phyloP scores from a whole-genome alignment of 2,888 invertebrate genomes.

The Macrosoma leucophasiata region DNA sequence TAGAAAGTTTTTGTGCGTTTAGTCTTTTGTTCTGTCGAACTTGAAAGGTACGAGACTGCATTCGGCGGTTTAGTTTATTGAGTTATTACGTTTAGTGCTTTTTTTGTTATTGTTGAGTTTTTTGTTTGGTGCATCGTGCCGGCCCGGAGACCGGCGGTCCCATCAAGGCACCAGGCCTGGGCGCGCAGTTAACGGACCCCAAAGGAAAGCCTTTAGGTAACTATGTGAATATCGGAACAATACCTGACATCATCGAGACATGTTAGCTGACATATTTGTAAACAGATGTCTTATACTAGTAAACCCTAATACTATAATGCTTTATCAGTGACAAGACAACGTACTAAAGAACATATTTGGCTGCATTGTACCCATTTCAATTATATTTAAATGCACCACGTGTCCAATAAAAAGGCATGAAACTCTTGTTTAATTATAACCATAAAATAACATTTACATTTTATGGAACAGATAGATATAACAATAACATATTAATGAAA shows the following conservation, averaged over 20 bases:
- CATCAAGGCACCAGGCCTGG: constrained; percentile 63
- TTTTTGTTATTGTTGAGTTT: constrained; percentile 74
- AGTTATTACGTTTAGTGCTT: constrained; percentile 67
- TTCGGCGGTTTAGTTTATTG: constrained; percentile 57
- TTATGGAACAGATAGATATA: no score
- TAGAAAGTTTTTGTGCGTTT: constrained; percentile 64
- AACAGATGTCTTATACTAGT: constrained; percentile 14
- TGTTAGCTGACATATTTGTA: constrained; percentile 24
- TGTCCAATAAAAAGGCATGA: no score
- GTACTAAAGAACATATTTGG: no score
- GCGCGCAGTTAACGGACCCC: constrained; percentile 57
- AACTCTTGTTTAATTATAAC: no score
- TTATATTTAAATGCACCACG: no score
- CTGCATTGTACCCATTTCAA: no score
- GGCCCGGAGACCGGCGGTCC: constrained; percentile 65
- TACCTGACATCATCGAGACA: no score
- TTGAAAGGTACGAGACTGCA: constrained; percentile 53
- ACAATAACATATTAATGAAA: no score
- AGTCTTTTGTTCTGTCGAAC: constrained; percentile 54
- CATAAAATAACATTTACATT: no score
- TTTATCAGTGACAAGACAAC: no score
- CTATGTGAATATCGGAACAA: constrained; percentile 31
- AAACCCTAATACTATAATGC: background rate
- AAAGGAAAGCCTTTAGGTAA: constrained; percentile 73
- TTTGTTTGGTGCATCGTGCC: constrained; percentile 75